Base-by-base conservation (phyloP, 2,797 vertebrate species). In the Gephyroberyx darwinii region DNA sequence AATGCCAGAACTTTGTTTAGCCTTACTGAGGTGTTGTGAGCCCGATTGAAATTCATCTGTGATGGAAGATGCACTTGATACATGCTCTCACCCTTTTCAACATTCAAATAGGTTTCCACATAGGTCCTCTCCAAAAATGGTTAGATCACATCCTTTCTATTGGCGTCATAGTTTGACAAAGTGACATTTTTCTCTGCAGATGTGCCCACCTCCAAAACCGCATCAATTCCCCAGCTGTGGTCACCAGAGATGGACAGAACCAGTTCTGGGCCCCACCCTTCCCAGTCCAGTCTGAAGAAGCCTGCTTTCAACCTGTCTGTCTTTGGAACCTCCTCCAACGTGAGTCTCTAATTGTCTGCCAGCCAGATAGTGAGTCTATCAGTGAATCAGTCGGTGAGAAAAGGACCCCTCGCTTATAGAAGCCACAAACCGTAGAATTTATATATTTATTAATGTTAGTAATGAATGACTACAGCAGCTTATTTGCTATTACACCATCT, bases 301-400 rank as follows among this genome's bases (percentile, higher is more conserved):
- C 97, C 98, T 82, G 92, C 96, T 10, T 99, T 99, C 91, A 99
- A 99, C 90, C 90, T 99, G 70, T 98, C 97, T 63, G 96, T 96
- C 71, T 99, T 99, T 90, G 96, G 96, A 77, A 93, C 84, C 0
- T 91, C 93, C 2, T 93, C 93, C 35, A 88, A 88, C 63, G 94
- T 95, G 82, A 94, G 93, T 92, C 30, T 66, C 12, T 39, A 16
- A 14, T 41, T 55, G 5, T 14, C 4, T 48, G 4, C 41, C 35
- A 50, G 33, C 54, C 45, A 66, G 1, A 50, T 31, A n/a, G 5
- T 8, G 37, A 62, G 2, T 39, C 37, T 54, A 31, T 16, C 8
- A 19, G 17, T 50, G n/a, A n/a, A n/a, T n/a, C n/a, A n/a, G n/a
- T n/a, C n/a, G n/a, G n/a, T n/a, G 35, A 55, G 43, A 48, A 10